Conservation (phyloP, 2,113 vertebrate genomes). For the Conger conger region DNA sequence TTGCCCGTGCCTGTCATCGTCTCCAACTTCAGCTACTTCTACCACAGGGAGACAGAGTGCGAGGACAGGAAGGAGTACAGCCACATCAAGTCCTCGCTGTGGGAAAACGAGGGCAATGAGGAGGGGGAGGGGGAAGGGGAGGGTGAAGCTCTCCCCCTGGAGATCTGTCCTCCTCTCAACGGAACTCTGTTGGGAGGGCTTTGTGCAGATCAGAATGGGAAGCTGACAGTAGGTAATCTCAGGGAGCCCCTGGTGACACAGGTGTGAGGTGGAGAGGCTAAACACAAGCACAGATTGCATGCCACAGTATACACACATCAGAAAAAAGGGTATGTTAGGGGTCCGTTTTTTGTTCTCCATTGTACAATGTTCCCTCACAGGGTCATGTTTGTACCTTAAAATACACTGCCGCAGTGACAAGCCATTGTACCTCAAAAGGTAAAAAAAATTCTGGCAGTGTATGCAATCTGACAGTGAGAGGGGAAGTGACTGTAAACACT, state of each 20-base stretch:
- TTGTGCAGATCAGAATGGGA: conserved; percentile 46
- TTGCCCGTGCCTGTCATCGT: conserved; percentile 75
- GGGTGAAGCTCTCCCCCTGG: conserved; percentile 53
- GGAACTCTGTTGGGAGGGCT: conserved; percentile 53
- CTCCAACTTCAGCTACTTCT: conserved; percentile 73
- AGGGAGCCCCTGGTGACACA: conserved; percentile 74
- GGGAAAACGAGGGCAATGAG: conserved; percentile 59
- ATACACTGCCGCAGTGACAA: too few species aligned
- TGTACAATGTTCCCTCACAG: too few species aligned
- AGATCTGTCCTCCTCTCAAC: conserved; percentile 59
- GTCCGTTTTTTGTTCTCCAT: too few species aligned
- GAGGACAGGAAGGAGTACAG: conserved; percentile 68
- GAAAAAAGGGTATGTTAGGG: too few species aligned
- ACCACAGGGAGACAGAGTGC: conserved; percentile 70
- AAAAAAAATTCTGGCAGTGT: too few species aligned
- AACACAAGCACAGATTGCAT: neutral
- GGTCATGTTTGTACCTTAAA: too few species aligned
- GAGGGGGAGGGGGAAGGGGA: conserved; percentile 43
- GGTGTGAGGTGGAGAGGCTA: conserved; percentile 60
- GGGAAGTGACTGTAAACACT: neutral
- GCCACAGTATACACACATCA: neutral
- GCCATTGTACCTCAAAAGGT: too few species aligned
- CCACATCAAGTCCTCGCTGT: conserved; percentile 63
- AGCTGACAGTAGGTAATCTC: conserved; percentile 52
- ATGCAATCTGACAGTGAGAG: neutral